Evolutionary conservation across 2,113 vertebrate species (phyloP).

Genomic region (Aldabrachelys gigantea): DNA sequence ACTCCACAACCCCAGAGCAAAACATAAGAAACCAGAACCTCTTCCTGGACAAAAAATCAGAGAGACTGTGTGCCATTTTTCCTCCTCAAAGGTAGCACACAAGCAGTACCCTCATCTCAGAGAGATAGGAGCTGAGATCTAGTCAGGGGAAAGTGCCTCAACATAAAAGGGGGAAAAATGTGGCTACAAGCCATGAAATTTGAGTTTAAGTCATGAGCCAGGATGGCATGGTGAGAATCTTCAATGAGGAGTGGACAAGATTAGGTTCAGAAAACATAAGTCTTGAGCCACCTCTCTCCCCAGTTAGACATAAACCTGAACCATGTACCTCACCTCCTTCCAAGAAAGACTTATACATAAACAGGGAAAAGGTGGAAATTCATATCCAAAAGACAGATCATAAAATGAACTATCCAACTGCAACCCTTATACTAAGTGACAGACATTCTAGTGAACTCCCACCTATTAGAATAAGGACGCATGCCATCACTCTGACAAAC

Average conservation of each 20-base stretch:
- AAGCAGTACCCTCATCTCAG: not conserved
- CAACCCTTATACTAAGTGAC: not conserved
- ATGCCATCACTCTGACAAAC: not conserved
- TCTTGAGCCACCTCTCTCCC: not conserved
- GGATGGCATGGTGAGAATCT: not conserved
- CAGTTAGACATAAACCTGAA: not conserved
- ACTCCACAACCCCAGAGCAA: not conserved
- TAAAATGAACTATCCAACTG: not conserved
- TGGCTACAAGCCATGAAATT: not conserved
- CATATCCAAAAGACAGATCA: not conserved
- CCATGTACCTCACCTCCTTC: not conserved
- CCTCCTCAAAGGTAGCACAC: not conserved
- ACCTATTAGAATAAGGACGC: not conserved
- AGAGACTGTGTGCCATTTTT: not conserved
- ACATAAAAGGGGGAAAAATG: not conserved
- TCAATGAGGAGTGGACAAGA: not conserved
- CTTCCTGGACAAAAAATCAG: not conserved
- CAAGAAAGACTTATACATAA: not conserved
- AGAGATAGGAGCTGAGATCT: not conserved
- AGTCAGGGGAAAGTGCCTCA: not conserved
- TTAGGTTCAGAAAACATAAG: not conserved
- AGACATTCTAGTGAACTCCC: not conserved
- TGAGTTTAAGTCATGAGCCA: not conserved
- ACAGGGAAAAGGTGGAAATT: not conserved
- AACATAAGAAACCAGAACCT: not conserved